Evolutionary conservation across 2,888 invertebrate species (phyloP).

Genomic region (Sericinus montela): DNA sequence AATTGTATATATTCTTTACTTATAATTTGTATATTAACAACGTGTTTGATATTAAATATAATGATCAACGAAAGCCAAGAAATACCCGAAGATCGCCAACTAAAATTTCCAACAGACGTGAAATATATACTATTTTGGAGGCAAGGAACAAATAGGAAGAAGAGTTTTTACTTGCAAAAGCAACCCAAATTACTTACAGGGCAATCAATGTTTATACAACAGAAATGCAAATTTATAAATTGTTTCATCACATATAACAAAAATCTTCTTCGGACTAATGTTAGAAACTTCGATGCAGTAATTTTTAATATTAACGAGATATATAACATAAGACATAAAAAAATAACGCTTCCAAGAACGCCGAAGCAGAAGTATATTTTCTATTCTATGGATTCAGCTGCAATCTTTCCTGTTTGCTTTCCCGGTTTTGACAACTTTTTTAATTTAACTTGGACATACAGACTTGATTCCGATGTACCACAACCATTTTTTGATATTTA

Average conservation of each 20-base stretch:
- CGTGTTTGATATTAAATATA: constrained; percentile 10
- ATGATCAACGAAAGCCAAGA: constrained; percentile 1
- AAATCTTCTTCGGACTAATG: constrained; percentile 34
- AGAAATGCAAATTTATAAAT: constrained; percentile 55
- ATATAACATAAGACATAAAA: constrained; percentile 30
- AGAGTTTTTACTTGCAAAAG: constrained; percentile 24
- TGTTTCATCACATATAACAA: constrained; percentile 59
- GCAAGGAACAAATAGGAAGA: constrained; percentile 25
- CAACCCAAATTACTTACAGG: constrained; percentile 35
- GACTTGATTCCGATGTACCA: constrained; percentile 54
- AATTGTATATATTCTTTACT: constrained; percentile 5
- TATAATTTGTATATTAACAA: constrained; percentile 7
- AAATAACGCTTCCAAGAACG: constrained; percentile 39
- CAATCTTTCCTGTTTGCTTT: constrained; percentile 49
- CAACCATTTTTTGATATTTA: constrained; percentile 52
- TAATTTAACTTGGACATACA: constrained; percentile 70
- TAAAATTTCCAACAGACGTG: constrained; percentile 48
- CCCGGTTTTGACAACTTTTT: constrained; percentile 54
- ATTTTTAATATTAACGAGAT: constrained; percentile 49
- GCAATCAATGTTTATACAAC: constrained; percentile 48
- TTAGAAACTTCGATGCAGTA: constrained; percentile 53
- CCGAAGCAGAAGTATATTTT: constrained; percentile 57
- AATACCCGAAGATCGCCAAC: not conserved
- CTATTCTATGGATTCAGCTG: constrained; percentile 49
- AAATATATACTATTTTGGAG: constrained; percentile 65